A percentile compares a stretch with the other conserved stretches of the same genome.
These are phyloP conservation scores for Turritopsis rubra DNA, from an alignment of 30 jellyfish, hydroid and myxozoan species.

Conservation along the genomic window DNA sequence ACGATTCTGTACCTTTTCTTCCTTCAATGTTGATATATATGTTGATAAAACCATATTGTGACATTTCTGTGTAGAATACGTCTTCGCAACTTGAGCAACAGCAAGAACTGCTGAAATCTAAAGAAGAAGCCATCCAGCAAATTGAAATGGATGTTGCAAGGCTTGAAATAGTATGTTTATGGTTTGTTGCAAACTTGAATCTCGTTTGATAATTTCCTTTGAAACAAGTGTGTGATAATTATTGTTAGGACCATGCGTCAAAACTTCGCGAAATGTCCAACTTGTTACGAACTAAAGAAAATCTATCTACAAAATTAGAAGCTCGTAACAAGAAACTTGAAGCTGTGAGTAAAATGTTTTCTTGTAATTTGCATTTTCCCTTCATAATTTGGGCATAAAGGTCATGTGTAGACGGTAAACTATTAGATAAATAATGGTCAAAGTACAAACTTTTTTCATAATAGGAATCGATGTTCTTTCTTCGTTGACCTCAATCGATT, in stretches of 20 bases:
- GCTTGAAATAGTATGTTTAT: conserved; percentile 15
- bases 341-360: conserved; percentile 25
- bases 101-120: not conserved
- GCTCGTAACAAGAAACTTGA: conserved; percentile 60
- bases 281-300: conserved; percentile 38
- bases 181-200: not conserved
- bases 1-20: too few relatives aligned
- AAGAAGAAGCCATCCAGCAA: conserved; percentile 22
- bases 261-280: conserved; percentile 34
- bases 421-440: too few relatives aligned
- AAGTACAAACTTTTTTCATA: too few relatives aligned
- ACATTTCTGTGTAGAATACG: not conserved
- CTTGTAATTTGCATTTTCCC: too few relatives aligned
- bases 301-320: conserved; percentile 36
- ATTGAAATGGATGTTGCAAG: conserved; percentile 27
- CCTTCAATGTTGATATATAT: too few relatives aligned
- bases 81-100: conserved; percentile 22
- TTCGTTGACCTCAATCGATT: too few relatives aligned
- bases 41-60: too few relatives aligned
- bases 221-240: not conserved
- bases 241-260: conserved; percentile 38
- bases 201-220: too few relatives aligned
- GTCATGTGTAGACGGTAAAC: too few relatives aligned
- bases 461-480: too few relatives aligned
- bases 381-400: too few relatives aligned